These are phyloP conservation scores for Naso thynnoides DNA, from an alignment of 2,797 vertebrate genomes.

Conservation along the genomic window DNA sequence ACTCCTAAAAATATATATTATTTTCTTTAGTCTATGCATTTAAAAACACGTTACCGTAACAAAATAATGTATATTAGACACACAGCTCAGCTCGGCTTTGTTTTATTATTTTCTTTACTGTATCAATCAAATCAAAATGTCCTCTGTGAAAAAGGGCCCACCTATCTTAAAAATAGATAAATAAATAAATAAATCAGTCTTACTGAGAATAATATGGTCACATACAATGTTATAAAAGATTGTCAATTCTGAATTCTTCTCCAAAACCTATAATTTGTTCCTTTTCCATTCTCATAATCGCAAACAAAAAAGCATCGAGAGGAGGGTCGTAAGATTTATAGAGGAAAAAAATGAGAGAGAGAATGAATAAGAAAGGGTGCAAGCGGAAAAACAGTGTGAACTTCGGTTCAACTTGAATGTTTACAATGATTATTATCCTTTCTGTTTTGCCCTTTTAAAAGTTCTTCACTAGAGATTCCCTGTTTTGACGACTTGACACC, in stretches of 20 bases:
- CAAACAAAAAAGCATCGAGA: neutral
- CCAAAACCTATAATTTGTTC: no score
- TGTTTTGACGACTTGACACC: neutral
- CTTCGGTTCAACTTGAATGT: neutral
- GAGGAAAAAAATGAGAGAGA: neutral
- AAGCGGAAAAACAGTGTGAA: neutral
- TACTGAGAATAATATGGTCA: neutral
- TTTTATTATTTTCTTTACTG: neutral
- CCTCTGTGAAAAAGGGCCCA: neutral
- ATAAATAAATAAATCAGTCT: neutral
- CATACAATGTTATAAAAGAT: neutral
- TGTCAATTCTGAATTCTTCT: neutral
- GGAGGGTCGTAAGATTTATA: neutral
- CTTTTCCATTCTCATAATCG: neutral
- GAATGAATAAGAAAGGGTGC: neutral
- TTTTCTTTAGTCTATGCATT: no score
- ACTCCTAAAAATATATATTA: no score
- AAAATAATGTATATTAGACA: no score
- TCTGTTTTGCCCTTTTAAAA: neutral
- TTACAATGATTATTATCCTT: neutral
- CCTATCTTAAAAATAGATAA: neutral
- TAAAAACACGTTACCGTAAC: no score
- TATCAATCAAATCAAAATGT: neutral
- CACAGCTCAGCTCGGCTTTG: no score
- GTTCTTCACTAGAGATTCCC: neutral